These are phyloP conservation scores for Eristalinus aeneus DNA, from an alignment of 2,888 invertebrate genomes.

Conservation along the genomic window DNA sequence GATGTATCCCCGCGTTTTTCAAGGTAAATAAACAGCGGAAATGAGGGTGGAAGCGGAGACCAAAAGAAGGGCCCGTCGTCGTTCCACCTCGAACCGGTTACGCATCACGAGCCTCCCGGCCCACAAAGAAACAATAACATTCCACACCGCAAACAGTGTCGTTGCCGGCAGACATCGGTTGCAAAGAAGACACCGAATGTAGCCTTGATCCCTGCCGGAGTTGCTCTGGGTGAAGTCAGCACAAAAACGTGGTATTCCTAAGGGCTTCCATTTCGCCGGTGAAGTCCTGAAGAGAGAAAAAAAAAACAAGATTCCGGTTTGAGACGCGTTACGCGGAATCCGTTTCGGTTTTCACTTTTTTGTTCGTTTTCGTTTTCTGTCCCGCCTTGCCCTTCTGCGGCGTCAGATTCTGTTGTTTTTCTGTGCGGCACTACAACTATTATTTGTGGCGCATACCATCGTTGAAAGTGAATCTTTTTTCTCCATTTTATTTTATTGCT, in stretches of 20 bases:
- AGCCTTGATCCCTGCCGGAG: neutral
- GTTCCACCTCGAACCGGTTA: conserved; percentile 48
- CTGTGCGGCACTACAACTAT: neutral
- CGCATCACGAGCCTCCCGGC: neutral
- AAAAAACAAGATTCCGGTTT: conserved; percentile 21
- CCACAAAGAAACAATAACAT: neutral
- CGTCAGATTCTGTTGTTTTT: too few relatives aligned
- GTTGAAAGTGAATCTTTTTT: conserved; percentile 59
- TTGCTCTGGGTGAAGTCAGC: neutral
- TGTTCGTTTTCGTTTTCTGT: neutral
- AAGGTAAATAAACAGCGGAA: conserved; percentile 21
- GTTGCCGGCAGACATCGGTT: neutral
- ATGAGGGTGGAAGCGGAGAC: neutral
- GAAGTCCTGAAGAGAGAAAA: neutral
- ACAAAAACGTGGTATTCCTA: conserved; percentile 3
- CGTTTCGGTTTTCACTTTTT: neutral
- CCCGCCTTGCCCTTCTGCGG: neutral
- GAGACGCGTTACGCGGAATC: conserved; percentile 1
- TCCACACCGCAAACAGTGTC: conserved; percentile 15
- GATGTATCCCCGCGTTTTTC: neutral
- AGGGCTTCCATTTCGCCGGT: neutral
- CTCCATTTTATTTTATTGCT: neutral
- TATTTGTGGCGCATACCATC: conserved; percentile 48
- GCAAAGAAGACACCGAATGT: neutral
- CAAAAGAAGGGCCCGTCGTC: neutral